These are phyloP conservation scores for Ephialtes manifestator DNA, from an alignment of 2,888 invertebrate species.

Conservation along the genomic window DNA sequence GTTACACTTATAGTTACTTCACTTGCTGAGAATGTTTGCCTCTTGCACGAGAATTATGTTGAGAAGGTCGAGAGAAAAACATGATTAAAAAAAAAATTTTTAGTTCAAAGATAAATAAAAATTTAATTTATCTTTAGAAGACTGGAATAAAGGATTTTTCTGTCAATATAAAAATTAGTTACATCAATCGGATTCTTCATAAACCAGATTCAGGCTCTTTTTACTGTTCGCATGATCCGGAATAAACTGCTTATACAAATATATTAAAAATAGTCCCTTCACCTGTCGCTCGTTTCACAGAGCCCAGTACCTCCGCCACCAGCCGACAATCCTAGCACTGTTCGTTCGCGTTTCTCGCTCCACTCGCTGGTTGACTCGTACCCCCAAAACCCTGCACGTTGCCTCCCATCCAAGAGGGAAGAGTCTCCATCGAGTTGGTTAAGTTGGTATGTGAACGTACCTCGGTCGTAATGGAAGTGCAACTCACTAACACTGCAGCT, in stretches of 20 bases:
- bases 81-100: no score
- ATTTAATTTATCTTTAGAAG: no score
- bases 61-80: no score
- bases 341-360: constrained; percentile 23
- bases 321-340: constrained; percentile 40
- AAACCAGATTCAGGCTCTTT: no score
- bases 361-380: constrained; percentile 8
- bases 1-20: neutral
- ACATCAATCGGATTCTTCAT: no score
- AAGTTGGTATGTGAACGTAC: constrained; percentile 27
- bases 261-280: constrained; percentile 62
- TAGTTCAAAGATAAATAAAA: no score
- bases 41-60: neutral
- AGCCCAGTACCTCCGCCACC: neutral
- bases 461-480: constrained; percentile 22
- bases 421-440: constrained; percentile 44
- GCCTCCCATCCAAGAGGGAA: constrained; percentile 11
- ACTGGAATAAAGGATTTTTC: no score
- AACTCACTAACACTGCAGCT: neutral
- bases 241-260: no score
- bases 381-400: constrained; percentile 3
- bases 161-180: no score
- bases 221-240: no score
- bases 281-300: constrained; percentile 47
- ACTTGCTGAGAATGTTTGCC: neutral